Evolutionary conservation across 2,113 vertebrate species (phyloP), one percentile per base, ranked within the genome.

Genomic region (Rafetus swinhoei): DNA sequence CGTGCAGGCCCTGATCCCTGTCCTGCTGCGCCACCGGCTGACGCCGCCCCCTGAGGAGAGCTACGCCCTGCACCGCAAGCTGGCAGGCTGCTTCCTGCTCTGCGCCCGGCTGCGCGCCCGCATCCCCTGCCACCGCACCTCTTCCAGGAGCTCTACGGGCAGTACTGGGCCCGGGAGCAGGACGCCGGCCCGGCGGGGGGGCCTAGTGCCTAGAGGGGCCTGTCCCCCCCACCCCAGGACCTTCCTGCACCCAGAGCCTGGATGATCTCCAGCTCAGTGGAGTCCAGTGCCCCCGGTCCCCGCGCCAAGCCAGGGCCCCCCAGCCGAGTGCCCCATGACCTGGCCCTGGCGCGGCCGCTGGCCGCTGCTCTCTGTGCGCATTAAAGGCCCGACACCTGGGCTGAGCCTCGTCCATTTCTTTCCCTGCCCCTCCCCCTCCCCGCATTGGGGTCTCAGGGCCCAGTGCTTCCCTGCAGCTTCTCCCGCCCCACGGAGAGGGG

Each of bases 11-110:
- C 98, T 99, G 80, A 87, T 99, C 76, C 99, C 99, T 0, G 95
- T 99, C 74, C 98, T 99, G 98, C 98, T 99, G 53, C 98, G 93
- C 56, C 98, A 99, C 96, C 98, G 99, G 6, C 98, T 99, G 81
- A 97, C 98, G 2, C 99, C 99, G 0, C 99, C 99, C 0, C 99
- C 99, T 0, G 99, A 99, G 86, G 99, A 99, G 97, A 97, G 98
- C n/a, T 99, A 99, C 81, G 98, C 99, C 11, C 98, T 99, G 59
- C 99, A 99, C 94, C 98, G 99, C 82, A 99, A 99, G 96, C 98
- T 99, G 98, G 99, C 99, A 0, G 99, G 99, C 92, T 98, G 98
- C 87, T 99, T 99, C 97, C 98, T 99, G 95, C 99, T 99, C 97
- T 99, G 99, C 86, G 97, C 99, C 96, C 99, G 98, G 21, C 98